phyloP scores from a whole-genome alignment of 2,888 invertebrate genomes.

The Petrolisthes cinctipes region DNA sequence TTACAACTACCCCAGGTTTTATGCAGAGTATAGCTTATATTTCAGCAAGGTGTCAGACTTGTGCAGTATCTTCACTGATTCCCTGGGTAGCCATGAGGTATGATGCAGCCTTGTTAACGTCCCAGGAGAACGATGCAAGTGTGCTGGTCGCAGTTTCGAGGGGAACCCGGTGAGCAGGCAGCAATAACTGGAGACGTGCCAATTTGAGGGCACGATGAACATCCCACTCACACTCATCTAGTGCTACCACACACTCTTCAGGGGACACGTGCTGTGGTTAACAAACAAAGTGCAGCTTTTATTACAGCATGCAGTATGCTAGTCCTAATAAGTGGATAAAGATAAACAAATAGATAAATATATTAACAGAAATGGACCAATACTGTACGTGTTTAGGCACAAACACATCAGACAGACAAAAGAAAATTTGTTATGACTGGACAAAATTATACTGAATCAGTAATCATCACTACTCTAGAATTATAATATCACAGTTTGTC shows the following conservation, averaged over 20 bases:
- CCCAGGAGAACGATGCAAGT: constrained; percentile 65
- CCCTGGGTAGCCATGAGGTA: constrained; percentile 54
- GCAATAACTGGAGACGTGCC: constrained; percentile 76
- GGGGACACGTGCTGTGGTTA: constrained; percentile 68
- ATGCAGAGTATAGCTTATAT: background rate
- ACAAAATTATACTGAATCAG: too few relatives aligned
- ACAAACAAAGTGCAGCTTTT: constrained; percentile 70
- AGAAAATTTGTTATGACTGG: too few relatives aligned
- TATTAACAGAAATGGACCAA: too few relatives aligned
- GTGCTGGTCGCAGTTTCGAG: constrained; percentile 58
- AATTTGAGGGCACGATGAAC: constrained; percentile 90
- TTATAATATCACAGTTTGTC: too few relatives aligned
- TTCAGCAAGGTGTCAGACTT: constrained; percentile 45
- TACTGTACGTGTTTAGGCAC: too few relatives aligned
- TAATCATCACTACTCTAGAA: too few relatives aligned
- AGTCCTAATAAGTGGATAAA: too few relatives aligned
- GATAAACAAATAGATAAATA: too few relatives aligned
- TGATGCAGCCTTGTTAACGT: constrained; percentile 65
- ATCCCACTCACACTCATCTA: constrained; percentile 89
- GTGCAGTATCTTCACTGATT: constrained; percentile 56
- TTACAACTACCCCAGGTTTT: background rate
- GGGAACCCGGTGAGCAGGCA: constrained; percentile 64
- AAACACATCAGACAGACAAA: too few relatives aligned
- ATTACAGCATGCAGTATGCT: too few relatives aligned
- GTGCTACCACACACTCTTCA: constrained; percentile 82